A percentile compares a stretch with the other conserved stretches of the same genome.
These are phyloP conservation scores for Augochlora pura DNA, from an alignment of 1,140 invertebrate species.

Conservation along the genomic window DNA sequence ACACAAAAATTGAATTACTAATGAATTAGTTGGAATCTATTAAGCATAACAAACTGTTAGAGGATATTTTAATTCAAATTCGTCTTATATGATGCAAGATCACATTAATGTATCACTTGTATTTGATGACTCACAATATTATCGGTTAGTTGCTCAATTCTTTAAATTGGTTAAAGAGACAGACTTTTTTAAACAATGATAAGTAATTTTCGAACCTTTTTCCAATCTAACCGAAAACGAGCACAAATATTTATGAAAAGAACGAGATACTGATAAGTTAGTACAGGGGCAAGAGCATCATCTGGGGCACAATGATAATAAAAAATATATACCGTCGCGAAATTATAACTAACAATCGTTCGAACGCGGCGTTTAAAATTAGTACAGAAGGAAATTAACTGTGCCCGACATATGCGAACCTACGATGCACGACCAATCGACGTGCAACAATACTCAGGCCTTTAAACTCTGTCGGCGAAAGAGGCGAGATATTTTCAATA, in stretches of 20 bases:
- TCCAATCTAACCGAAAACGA: neutral
- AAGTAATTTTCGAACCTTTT: neutral
- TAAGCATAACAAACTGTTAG: neutral
- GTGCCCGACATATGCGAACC: constrained; percentile 29
- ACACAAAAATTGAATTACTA: neutral
- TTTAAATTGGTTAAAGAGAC: neutral
- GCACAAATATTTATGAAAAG: neutral
- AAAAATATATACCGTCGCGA: neutral
- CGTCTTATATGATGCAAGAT: neutral
- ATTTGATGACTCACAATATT: neutral
- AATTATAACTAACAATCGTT: constrained; percentile 1
- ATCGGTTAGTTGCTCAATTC: neutral
- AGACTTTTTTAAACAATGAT: neutral
- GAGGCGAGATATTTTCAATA: neutral
- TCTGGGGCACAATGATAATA: neutral
- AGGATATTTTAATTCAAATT: neutral
- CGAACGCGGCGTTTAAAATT: constrained; percentile 2
- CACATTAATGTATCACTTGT: neutral
- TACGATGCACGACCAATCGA: constrained; percentile 7
- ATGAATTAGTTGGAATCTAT: neutral
- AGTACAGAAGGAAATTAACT: neutral
- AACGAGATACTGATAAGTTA: neutral
- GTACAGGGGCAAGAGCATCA: constrained; percentile 17
- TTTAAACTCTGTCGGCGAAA: constrained; percentile 1
- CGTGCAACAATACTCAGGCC: constrained; percentile 17